Conservation (phyloP, 64 coral and sea anemone genomes). For the Cladopsammia gracilis region DNA sequence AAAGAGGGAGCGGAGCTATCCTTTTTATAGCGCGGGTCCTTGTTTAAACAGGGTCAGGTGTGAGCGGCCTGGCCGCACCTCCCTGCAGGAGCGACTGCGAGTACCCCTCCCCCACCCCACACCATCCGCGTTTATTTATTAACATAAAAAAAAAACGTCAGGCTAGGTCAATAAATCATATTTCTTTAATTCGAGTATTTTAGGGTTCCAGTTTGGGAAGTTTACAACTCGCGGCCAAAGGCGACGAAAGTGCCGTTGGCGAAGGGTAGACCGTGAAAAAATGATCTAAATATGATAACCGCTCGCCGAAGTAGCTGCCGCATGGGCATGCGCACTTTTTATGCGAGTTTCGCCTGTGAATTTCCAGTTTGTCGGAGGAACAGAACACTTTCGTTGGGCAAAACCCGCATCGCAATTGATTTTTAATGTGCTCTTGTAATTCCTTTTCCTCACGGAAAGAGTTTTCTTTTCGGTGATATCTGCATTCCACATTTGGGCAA, state of each 20-base stretch:
- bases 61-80: no score
- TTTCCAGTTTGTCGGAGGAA: conserved; percentile 37
- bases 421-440: conserved; percentile 49
- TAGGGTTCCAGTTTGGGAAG: not conserved
- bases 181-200: not conserved
- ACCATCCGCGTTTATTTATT: no score
- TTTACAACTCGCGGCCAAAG: not conserved
- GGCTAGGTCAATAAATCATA: no score
- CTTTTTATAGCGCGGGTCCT: no score
- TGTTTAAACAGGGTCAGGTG: no score
- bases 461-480: conserved; percentile 47
- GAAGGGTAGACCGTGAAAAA: conserved; percentile 78
- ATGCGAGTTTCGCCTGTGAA: conserved; percentile 57
- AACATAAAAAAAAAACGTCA: no score
- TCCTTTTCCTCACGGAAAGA: conserved; percentile 65
- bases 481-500: conserved; percentile 69
- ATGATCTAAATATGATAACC: conserved; percentile 73
- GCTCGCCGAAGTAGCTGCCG: conserved; percentile 71
- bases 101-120: no score
- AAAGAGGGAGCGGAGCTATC: no score
- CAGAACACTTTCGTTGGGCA: conserved; percentile 80
- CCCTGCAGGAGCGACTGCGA: no score
- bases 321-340: conserved; percentile 81
- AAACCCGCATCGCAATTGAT: conserved; percentile 71
- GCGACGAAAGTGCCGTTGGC: conserved; percentile 35